These are phyloP conservation scores for Tyrophagus putrescentiae DNA, from an alignment of 1,140 invertebrate species.

Conservation along the genomic window DNA sequence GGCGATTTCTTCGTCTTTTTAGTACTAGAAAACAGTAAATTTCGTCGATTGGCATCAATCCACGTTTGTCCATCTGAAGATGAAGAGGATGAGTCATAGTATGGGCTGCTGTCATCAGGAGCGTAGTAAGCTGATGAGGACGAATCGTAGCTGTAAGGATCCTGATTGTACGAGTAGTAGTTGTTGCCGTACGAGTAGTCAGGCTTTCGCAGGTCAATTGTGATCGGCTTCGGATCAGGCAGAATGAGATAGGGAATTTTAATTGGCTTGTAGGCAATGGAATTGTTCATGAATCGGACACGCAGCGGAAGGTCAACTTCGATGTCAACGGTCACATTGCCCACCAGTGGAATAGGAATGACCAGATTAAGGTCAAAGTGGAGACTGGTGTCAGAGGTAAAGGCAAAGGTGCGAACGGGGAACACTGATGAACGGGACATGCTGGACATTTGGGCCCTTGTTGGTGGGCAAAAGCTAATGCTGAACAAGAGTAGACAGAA, in stretches of 20 bases:
- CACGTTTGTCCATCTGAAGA: no score
- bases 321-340: not conserved
- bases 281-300: slow-evolving; percentile 1
- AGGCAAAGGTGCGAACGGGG: no score
- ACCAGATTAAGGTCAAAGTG: not conserved
- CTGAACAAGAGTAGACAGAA: no score
- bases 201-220: not conserved
- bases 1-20: no score
- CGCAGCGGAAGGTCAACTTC: not conserved
- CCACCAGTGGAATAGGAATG: not conserved
- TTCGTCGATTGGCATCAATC: not conserved
- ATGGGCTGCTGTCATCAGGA: not conserved
- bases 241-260: not conserved
- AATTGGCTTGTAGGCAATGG: not conserved
- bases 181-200: no score
- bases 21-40: slow-evolving; percentile 8
- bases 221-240: slow-evolving; percentile 1
- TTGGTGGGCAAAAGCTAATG: no score
- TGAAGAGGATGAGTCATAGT: slow-evolving; percentile 1
- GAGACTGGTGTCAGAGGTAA: no score
- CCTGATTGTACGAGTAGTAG: slow-evolving; percentile 3
- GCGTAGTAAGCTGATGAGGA: slow-evolving; percentile 10
- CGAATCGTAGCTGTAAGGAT: slow-evolving; percentile 6
- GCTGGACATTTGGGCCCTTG: no score
- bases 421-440: no score